These are phyloP conservation scores for Chaetura pelagica DNA, from an alignment of 2,113 vertebrate genomes.

Conservation along the genomic window DNA sequence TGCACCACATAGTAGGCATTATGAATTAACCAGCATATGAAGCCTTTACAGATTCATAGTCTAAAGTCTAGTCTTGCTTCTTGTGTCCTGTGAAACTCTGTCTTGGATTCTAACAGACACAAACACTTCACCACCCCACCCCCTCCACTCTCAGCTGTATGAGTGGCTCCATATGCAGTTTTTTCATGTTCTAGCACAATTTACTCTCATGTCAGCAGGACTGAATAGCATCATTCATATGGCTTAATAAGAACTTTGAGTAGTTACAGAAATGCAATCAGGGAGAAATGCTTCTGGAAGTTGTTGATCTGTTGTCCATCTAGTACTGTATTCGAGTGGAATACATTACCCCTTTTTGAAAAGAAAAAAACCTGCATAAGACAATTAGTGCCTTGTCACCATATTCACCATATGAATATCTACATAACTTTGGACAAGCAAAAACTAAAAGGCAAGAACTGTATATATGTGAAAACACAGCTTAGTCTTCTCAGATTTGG, in stretches of 20 bases:
- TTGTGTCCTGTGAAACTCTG: background rate
- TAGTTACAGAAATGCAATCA: background rate
- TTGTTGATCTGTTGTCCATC: background rate
- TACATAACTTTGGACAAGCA: background rate
- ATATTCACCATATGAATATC: background rate
- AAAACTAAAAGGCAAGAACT: background rate
- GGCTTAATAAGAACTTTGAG: conserved; percentile 1
- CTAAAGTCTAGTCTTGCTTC: background rate
- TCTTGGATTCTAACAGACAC: background rate
- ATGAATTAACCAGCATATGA: background rate
- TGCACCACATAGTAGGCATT: background rate
- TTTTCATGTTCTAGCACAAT: background rate
- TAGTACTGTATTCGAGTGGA: background rate
- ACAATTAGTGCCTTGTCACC: background rate
- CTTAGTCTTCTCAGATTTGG: background rate
- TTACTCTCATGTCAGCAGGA: background rate
- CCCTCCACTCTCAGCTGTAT: background rate
- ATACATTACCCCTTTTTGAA: background rate
- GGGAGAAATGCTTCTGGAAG: background rate
- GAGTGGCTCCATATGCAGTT: background rate
- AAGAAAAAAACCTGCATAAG: background rate
- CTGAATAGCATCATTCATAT: background rate
- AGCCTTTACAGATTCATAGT: background rate
- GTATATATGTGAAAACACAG: background rate
- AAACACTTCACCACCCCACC: accelerated